A percentile compares a stretch with the other conserved stretches of the same genome.
Evolutionary conservation across 2,888 invertebrate genomes (phyloP).

Genomic region (Coenonympha arcania): DNA sequence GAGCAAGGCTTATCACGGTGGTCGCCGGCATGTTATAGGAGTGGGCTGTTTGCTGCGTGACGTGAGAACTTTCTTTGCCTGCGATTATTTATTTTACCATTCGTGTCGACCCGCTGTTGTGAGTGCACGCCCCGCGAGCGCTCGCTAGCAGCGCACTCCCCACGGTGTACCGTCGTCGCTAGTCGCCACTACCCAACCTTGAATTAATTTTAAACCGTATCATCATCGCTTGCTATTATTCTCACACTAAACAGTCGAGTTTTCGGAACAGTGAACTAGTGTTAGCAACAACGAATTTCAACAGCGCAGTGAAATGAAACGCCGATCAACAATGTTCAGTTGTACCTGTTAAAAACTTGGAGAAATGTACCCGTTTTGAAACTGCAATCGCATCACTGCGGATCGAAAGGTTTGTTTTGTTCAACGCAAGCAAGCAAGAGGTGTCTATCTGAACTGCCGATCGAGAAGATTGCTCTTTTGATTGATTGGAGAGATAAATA

Average conservation of each 20-base stretch:
- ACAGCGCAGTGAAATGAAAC: slow-evolving; percentile 52
- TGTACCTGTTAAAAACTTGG: slow-evolving; percentile 44
- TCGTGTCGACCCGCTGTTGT: slow-evolving; percentile 49
- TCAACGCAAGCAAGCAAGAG: slow-evolving; percentile 1
- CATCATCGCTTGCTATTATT: slow-evolving; percentile 30
- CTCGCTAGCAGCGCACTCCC: slow-evolving; percentile 23
- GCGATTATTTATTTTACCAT: slow-evolving; percentile 61
- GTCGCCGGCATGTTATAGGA: too few relatives aligned
- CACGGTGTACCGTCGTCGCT: slow-evolving; percentile 38
- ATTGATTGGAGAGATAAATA: slow-evolving; percentile 2
- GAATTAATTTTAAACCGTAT: slow-evolving; percentile 45
- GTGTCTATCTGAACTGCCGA: not conserved
- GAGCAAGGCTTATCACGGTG: slow-evolving; percentile 59
- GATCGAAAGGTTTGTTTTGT: slow-evolving; percentile 33
- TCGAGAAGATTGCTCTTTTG: not conserved
- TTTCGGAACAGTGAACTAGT: slow-evolving; percentile 42
- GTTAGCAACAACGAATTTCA: slow-evolving; percentile 29
- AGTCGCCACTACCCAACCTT: slow-evolving; percentile 50
- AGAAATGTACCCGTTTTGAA: slow-evolving; percentile 35
- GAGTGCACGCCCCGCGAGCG: slow-evolving; percentile 49
- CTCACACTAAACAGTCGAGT: slow-evolving; percentile 37
- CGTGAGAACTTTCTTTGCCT: slow-evolving; percentile 63
- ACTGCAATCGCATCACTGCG: slow-evolving; percentile 24
- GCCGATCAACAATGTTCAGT: slow-evolving; percentile 52
- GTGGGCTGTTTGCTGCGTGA: slow-evolving; percentile 50